Conservation (phyloP, 1,140 invertebrate species). For the Vanessa tameamea region DNA sequence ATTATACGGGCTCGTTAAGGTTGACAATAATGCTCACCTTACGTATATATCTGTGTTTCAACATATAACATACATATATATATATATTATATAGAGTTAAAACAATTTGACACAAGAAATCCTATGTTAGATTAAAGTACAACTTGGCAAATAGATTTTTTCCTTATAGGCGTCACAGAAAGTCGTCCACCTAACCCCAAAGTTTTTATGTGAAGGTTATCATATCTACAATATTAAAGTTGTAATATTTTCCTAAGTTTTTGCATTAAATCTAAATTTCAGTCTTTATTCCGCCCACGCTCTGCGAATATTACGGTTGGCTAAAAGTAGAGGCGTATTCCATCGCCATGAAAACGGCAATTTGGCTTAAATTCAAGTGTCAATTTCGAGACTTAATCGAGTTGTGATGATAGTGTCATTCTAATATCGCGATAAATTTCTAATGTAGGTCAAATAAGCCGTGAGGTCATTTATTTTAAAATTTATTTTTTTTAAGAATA, state of each 20-base stretch:
- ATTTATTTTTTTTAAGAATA: neutral
- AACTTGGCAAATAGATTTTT: too few species aligned
- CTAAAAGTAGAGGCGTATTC: constrained; percentile 30
- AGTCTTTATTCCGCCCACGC: constrained; percentile 15
- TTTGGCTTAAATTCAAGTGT: constrained; percentile 37
- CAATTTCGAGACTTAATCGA: constrained; percentile 35
- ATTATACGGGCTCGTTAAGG: too few species aligned
- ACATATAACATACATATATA: too few species aligned
- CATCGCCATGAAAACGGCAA: constrained; percentile 32
- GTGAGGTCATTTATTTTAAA: neutral
- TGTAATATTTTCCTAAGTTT: constrained; percentile 20
- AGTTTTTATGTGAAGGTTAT: neutral
- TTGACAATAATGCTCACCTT: too few species aligned
- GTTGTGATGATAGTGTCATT: constrained; percentile 36
- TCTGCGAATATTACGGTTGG: constrained; percentile 27
- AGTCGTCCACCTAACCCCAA: neutral
- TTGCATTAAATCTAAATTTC: constrained; percentile 22
- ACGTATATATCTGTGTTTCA: too few species aligned
- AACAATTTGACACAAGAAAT: too few species aligned
- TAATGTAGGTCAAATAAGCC: neutral
- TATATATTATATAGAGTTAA: too few species aligned
- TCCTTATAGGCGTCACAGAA: neutral
- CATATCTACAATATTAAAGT: neutral
- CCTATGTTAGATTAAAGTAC: too few species aligned
- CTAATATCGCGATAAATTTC: constrained; percentile 24